These are phyloP conservation scores for Etheostoma perlongum DNA, from an alignment of 2,797 vertebrate species.

Conservation along the genomic window DNA sequence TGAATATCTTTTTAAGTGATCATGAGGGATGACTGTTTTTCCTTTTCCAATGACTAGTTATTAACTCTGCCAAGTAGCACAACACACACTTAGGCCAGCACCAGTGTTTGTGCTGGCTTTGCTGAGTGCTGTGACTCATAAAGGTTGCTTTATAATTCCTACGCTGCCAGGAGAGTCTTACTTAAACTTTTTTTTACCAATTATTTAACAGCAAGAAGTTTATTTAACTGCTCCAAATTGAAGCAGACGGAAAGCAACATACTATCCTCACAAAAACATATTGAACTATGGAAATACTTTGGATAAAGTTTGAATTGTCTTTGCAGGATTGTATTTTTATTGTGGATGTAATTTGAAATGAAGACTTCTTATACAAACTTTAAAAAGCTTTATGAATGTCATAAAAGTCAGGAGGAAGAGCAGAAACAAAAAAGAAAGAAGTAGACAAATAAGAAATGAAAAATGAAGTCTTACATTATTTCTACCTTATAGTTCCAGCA, in stretches of 20 bases:
- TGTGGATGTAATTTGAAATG: not conserved
- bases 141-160: slow-evolving; percentile 67
- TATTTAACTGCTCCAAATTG: slow-evolving; percentile 33
- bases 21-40: slow-evolving; percentile 66
- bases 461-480: not conserved
- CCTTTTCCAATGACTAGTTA: slow-evolving; percentile 62
- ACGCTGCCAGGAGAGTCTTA: slow-evolving; percentile 49
- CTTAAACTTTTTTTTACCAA: slow-evolving; percentile 62
- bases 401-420: too few relatives aligned
- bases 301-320: slow-evolving; percentile 6
- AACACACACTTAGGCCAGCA: slow-evolving; percentile 61
- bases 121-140: slow-evolving; percentile 69
- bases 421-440: not conserved
- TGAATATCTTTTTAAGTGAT: slow-evolving; percentile 64
- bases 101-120: slow-evolving; percentile 72
- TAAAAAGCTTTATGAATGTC: not conserved
- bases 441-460: not conserved
- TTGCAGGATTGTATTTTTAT: slow-evolving; percentile 9
- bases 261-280: slow-evolving; percentile 11
- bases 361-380: not conserved
- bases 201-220: slow-evolving; percentile 59
- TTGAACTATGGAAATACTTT: not conserved
- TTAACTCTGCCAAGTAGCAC: slow-evolving; percentile 70
- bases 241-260: slow-evolving; percentile 29
- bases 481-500: not conserved